phyloP scores from a whole-genome alignment of 2,113 vertebrate genomes.

The Phaethon lepturus region DNA sequence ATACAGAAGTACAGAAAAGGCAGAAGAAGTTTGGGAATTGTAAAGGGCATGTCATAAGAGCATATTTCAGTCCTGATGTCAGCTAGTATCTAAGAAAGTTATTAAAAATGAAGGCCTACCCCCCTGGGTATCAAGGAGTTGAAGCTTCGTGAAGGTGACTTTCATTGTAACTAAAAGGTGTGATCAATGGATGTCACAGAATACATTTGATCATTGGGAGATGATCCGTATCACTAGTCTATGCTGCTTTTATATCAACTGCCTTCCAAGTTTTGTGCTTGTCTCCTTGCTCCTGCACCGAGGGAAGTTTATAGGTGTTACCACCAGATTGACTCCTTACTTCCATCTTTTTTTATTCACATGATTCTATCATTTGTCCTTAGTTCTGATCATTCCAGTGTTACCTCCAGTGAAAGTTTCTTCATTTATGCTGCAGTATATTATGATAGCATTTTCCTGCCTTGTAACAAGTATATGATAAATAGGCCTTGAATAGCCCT shows the following conservation, averaged over 20 bases:
- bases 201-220: not conserved
- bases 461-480: not conserved
- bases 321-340: not conserved
- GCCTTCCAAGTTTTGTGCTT: not conserved
- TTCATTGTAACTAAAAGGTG: not conserved
- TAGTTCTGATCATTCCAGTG: not conserved
- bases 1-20: not conserved
- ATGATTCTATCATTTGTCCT: not conserved
- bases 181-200: not conserved
- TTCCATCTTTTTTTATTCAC: not conserved
- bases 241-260: not conserved
- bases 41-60: not conserved
- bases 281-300: not conserved
- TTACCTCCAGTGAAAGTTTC: not conserved
- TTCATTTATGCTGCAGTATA: not conserved
- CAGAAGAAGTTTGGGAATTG: not conserved
- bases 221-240: not conserved
- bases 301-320: not conserved
- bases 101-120: not conserved
- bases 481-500: not conserved
- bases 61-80: not conserved
- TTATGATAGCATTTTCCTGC: not conserved
- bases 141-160: not conserved
- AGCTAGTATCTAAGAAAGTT: not conserved
- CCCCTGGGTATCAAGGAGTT: not conserved